phyloP scores from a whole-genome alignment of 2,888 invertebrate species.

The Drosophila buzzatii region DNA sequence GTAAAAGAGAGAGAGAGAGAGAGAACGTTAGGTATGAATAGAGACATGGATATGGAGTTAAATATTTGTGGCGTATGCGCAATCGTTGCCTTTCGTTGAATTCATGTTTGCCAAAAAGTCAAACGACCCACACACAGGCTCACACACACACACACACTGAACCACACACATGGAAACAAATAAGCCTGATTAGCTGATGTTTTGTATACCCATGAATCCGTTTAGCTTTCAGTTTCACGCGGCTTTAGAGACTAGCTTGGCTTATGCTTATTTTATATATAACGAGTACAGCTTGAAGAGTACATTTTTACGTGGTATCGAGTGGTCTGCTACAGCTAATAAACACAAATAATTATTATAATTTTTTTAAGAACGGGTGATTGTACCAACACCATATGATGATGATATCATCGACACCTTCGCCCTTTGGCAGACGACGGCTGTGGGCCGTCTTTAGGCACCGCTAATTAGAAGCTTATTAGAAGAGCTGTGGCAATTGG shows the following conservation, averaged over 20 bases:
- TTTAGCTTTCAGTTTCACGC: background rate
- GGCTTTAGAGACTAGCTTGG: background rate
- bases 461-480: constrained; percentile 75
- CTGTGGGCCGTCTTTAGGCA: constrained; percentile 31
- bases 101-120: constrained; percentile 76
- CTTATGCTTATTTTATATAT: background rate
- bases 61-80: constrained; percentile 66
- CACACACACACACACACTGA: constrained; percentile 13
- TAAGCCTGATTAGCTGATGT: constrained; percentile 74
- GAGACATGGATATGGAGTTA: constrained; percentile 8
- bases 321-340: background rate
- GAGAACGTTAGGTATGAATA: constrained; percentile 1
- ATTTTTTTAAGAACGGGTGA: constrained; percentile 14
- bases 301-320: background rate
- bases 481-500: constrained; percentile 59
- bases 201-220: constrained; percentile 19
- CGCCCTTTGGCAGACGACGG: constrained; percentile 12
- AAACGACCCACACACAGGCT: constrained; percentile 35
- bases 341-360: background rate
- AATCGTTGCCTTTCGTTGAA: constrained; percentile 70
- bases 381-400: constrained; percentile 41
- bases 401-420: constrained; percentile 59
- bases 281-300: background rate
- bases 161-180: constrained; percentile 55
- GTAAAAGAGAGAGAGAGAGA: background rate